Evolutionary conservation across 2,797 vertebrate genomes (phyloP), one percentile per base, ranked within the genome.

Genomic region (Brachyrhaphis roseni): DNA sequence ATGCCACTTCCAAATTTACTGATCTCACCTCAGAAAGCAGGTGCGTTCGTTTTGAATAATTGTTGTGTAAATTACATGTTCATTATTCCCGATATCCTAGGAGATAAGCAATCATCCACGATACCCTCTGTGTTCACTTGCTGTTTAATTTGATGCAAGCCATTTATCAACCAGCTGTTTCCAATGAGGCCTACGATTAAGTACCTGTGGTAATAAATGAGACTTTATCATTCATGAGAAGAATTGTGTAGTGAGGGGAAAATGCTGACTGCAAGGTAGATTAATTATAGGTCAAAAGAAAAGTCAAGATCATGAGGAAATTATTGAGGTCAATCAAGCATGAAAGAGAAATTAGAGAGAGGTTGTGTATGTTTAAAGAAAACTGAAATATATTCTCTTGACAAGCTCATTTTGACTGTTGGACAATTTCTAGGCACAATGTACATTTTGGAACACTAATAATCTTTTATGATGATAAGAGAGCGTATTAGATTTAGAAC

Each of bases 161-260:
- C 90, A 93, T 95, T 95, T 86, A 95, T 95, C 92, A 93, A 89
- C 77, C 94, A 94, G 92, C 93, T 94, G 94, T 93, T 96, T 90
- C 82, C 87, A 93, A 91, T 92, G 90, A 93, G 87, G 86, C 78
- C 86, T 55, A 74, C 89, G 92, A 95, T 95, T 87, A 94, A 95
- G 88, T 89, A 94, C 89, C 92, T 87, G 87, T 80, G 85, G 88
- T 88, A 88, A 90, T 94, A 91, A 94, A 92, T 88, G 80, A 88
- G 90, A 90, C 89, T 93, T 94, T 93, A 93, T 94, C 88, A 89
- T 88, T 93, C 84, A 83, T 91, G 91, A 85, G 93, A 91, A 93
- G 77, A 89, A 88, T 85, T 88, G 84, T 84, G 82, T 85, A 84
- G 81, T 57, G 72, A 23, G 20, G 8, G 8, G n/a, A 57, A 11